Base-by-base conservation (phyloP, 2,888 invertebrate genomes). In the Mellilla xanthometata region DNA sequence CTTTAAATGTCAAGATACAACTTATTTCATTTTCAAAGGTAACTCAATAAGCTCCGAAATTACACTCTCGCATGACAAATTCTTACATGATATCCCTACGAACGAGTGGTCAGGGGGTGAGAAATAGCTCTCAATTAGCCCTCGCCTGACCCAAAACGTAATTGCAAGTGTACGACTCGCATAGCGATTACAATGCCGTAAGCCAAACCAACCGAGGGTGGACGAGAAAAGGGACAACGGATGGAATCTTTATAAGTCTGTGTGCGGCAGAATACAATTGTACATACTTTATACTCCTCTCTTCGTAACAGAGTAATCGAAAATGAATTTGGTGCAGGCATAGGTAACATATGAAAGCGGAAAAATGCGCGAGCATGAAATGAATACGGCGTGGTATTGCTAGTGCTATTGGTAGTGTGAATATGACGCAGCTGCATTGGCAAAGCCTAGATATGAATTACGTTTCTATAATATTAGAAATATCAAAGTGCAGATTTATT, bases 101-200 rank as follows among this genome's bases (percentile, higher is more conserved):
- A 31, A 38, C 42, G 41, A 45, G 26, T 32, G 27, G 22, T 23
- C 28, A 8, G 35, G 48, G 54, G 49, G 59, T 51, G 63, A 64
- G 60, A 65, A 65, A 68, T 65, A 61, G 58, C 60, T 61, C 56
- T 56, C 63, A 68, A 73, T 68, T 69, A 68, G 58, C 48, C 49
- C 40, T 45, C 50, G 55, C 57, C 56, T 50, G 48, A 36, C 36
- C 54, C 51, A 54, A 53, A 63, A 60, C 56, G 56, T 68, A 70
- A 75, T 72, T 75, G 68, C 64, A 63, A 54, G 54, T 54, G 58
- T 58, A 64, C 65, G 52, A 59, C 45, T 29, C 60, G 62, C 54
- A 56, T 56, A 47, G 52, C 40, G 58, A 65, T 67, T 62, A 55
- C 45, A 3, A 24, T n/a, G n/a, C n/a, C n/a, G n/a, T n/a, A n/a